These are phyloP conservation scores for Caenorhabditis sp. DNA, from an alignment of 2,888 invertebrate genomes.

Conservation along the genomic window DNA sequence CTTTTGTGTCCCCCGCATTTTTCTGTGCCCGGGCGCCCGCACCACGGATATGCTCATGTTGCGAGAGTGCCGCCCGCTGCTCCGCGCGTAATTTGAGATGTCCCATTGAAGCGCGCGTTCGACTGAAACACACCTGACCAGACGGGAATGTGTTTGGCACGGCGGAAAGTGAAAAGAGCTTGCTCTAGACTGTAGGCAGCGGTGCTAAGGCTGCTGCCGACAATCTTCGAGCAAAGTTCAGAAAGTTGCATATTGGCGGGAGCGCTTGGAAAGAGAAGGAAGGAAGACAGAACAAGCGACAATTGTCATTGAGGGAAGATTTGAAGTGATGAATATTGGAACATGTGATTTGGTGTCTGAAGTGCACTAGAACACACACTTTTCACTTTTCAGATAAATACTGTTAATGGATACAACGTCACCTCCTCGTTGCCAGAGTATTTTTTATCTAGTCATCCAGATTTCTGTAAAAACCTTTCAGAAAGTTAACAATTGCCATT, in stretches of 20 bases:
- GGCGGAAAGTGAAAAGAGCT: not conserved
- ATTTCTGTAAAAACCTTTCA: no score
- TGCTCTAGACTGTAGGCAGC: not conserved
- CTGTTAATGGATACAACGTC: no score
- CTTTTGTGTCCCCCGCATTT: slow-evolving; percentile 45
- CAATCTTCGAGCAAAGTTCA: slow-evolving; percentile 56
- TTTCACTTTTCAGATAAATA: no score
- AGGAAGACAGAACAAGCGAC: slow-evolving; percentile 16
- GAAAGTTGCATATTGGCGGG: slow-evolving; percentile 52
- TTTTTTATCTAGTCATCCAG: no score
- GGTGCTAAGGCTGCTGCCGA: no score
- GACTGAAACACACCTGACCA: slow-evolving; percentile 57
- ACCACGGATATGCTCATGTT: slow-evolving; percentile 60
- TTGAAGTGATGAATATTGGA: slow-evolving; percentile 27
- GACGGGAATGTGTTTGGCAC: slow-evolving; percentile 48
- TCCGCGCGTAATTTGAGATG: slow-evolving; percentile 47
- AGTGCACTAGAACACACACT: slow-evolving; percentile 7
- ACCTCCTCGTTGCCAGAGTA: no score
- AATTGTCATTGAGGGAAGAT: slow-evolving; percentile 47
- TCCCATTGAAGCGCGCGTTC: slow-evolving; percentile 41
- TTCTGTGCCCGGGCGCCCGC: slow-evolving; percentile 19
- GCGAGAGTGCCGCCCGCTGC: slow-evolving; percentile 24
- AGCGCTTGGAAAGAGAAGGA: not conserved
- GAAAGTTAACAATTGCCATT: no score
- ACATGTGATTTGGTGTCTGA: slow-evolving; percentile 28